A percentile compares a stretch with the other conserved stretches of the same genome.
Evolutionary conservation across 1,140 invertebrate genomes (phyloP).

Genomic region (Bilobella aurantiaca): DNA sequence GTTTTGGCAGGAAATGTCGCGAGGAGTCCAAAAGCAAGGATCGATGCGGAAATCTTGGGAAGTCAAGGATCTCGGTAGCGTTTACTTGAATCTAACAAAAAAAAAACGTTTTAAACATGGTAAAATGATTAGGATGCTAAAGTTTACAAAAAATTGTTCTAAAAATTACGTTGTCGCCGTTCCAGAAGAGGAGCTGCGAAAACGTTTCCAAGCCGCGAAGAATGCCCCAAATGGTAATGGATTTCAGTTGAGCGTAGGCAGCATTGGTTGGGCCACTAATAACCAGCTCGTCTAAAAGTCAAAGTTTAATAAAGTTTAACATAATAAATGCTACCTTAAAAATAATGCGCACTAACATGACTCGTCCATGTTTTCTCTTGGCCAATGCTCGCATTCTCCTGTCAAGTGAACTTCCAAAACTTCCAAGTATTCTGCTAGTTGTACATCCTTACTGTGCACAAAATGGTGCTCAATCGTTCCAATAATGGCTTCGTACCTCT

Average conservation of each 20-base stretch:
- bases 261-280: conserved; percentile 39
- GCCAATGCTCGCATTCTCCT: conserved; percentile 47
- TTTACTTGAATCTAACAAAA: background rate
- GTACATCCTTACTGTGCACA: background rate
- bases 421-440: conserved; percentile 35
- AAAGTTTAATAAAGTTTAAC: conserved; percentile 33
- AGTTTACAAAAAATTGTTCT: conserved; percentile 37
- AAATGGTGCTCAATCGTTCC: conserved; percentile 8
- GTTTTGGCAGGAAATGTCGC: conserved; percentile 62
- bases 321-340: conserved; percentile 36
- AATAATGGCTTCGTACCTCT: conserved; percentile 44
- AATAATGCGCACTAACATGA: conserved; percentile 49
- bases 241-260: background rate
- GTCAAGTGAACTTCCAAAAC: conserved; percentile 46
- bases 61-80: conserved; percentile 48
- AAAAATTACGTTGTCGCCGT: conserved; percentile 32
- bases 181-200: conserved; percentile 24
- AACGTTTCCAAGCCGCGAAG: conserved; percentile 33
- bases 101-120: background rate
- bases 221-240: conserved; percentile 30
- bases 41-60: conserved; percentile 60
- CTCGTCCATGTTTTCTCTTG: conserved; percentile 58
- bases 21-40: conserved; percentile 73
- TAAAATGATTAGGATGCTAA: conserved; percentile 43
- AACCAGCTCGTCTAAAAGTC: conserved; percentile 43